Base-by-base conservation (phyloP, 2,113 vertebrate genomes). In the Pseudolaguvia tuberculata region DNA sequence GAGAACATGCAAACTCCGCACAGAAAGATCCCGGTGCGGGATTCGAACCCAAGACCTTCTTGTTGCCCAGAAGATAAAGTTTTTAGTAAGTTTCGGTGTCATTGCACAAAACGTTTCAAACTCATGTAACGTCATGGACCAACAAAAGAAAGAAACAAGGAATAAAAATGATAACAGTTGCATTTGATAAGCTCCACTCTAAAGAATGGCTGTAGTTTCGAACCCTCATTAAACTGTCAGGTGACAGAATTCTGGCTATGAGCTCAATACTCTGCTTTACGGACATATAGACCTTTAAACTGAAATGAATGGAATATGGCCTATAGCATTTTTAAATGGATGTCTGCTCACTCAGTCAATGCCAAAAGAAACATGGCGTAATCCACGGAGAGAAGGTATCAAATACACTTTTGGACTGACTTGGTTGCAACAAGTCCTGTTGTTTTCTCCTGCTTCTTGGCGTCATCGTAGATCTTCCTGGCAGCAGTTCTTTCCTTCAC, bases 401-500 rank as follows among this genome's bases (percentile, higher is more conserved):
- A 55, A 59, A 70, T 71, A 51, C 35, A 63, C 48, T 50, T 57
- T 68, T 55, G 17, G 27, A 91, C 91, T 88, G 50, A 92, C 92
- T 91, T 93, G 73, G 92, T 91, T n/a, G 91, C 90, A 17, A 93
- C 85, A 13, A 93, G 91, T 79, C 92, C 93, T 10, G 91, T 90
- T n/a, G 88, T 92, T 84, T 91, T 91, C 59, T 92, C 92, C 70
- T 90, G 90, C 73, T 88, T 88, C 82, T 91, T 91, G 23, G 91
- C 91, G 47, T 88, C 86, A 8, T 93, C 91, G 27, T 92, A 93
- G n/a, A 94, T 92, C 89, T 92, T 93, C 88, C 92, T 93, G 81
- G 91, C 92, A 21, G 89, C 87, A 10, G 88, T 84, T 80, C 92
- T 90, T 84, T 93, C 91, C 81, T 91, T 92, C 80, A 94, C 91